phyloP scores from a whole-genome alignment of 2,888 invertebrate species.

The Heliconius ethilla region DNA sequence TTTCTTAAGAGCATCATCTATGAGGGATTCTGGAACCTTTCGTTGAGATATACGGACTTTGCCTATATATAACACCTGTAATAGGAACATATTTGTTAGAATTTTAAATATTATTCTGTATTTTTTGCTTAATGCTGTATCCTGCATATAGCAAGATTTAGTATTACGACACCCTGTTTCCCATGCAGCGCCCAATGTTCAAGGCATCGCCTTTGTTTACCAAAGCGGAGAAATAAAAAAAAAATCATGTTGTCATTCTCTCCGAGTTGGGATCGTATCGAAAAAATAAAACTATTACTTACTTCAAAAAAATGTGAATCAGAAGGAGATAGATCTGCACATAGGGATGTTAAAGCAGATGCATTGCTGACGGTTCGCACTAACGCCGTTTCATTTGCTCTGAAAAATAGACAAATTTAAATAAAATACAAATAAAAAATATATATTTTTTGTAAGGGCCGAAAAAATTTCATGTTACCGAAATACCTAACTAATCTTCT shows the following conservation, averaged over 20 bases:
- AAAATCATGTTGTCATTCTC: too few species aligned
- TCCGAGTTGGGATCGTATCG: neutral
- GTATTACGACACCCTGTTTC: too few species aligned
- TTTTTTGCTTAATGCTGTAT: neutral
- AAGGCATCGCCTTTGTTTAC: too few species aligned
- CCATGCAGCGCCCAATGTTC: too few species aligned
- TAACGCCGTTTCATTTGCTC: constrained; percentile 59
- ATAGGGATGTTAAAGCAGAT: constrained; percentile 86
- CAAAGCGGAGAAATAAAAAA: too few species aligned
- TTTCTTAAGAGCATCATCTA: constrained; percentile 94
- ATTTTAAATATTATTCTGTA: neutral
- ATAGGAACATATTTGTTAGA: constrained; percentile 37
- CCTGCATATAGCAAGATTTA: too few species aligned
- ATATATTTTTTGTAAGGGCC: too few species aligned
- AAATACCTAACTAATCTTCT: too few species aligned
- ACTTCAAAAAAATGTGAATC: constrained; percentile 95
- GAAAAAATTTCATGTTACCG: too few species aligned
- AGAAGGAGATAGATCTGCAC: constrained; percentile 91
- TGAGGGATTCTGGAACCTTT: constrained; percentile 92
- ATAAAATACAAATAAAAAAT: too few species aligned
- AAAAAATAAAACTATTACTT: constrained; percentile 45
- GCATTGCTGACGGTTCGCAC: constrained; percentile 81
- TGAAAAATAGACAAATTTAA: constrained; percentile 45
- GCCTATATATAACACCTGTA: constrained; percentile 93
- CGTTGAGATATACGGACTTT: constrained; percentile 94